Base-by-base conservation (phyloP, 1,140 invertebrate species). In the Thaumatotibia leucotreta region DNA sequence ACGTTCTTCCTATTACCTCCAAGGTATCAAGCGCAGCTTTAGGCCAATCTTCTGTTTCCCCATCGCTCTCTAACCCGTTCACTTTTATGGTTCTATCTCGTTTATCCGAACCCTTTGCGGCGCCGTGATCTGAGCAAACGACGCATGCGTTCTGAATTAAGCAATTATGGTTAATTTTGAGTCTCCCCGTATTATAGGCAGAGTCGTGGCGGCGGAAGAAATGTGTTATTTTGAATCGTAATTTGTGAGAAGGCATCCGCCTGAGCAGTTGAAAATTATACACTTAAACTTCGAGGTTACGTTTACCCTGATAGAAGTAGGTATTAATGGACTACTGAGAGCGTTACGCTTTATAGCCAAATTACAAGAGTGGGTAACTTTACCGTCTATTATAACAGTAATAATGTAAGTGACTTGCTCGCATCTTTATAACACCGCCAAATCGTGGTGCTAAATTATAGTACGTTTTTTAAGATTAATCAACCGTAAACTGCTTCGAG, bases 131-230 rank as follows among this genome's bases (percentile, higher is more conserved):
- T 84, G 86, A 79, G 79, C 83, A 83, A 84, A 85, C 75, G 75
- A 76, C 82, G 72, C 69, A 80, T 80, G 76, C 81, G 79, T 74
- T 88, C 84, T 70, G 82, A 87, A 89, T 89, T 87, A 89, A 89
- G 87, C 86, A 89, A 89, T 89, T 89, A 89, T 87, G 75, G 86
- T 86, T 89, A 89, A 89, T 89, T 89, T 89, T 79, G 82, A 86
- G 79, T 79, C 82, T 81, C 76, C 83, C 79, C 80, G 75, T 82
- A 80, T 77, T 79, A 79, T 73, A 76, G 73, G 61, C 39, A 33
- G 75, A 73, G 79, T 80, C 80, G 82, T 80, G 82, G 79, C 77
- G 79, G 82, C 75, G 67, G 76, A 78, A 74, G 83, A 87, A 75
- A 86, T 87, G 84, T 89, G 87, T 89, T 89, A 89, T 89, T 89